A percentile compares a stretch with the other conserved stretches of the same genome.
These are phyloP conservation scores for Cyanocitta stelleri DNA, from an alignment of 2,113 vertebrate species.

Conservation along the genomic window DNA sequence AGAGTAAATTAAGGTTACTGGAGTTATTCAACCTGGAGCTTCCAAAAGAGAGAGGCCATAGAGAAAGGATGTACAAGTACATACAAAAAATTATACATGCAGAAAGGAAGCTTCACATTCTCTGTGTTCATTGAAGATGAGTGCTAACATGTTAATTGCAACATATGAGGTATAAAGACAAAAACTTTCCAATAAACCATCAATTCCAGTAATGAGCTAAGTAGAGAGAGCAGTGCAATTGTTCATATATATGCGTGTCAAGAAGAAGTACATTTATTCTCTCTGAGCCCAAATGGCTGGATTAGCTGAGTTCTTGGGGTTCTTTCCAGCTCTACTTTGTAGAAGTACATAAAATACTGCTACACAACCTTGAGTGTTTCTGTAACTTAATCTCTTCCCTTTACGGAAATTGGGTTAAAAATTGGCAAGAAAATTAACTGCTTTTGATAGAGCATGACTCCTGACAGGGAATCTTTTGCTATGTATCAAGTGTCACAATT, in stretches of 20 bases:
- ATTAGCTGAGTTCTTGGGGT: not conserved
- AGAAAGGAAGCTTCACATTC: not conserved
- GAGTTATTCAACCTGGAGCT: not conserved
- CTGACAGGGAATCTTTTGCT: not conserved
- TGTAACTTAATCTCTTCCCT: not conserved
- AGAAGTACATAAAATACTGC: not conserved
- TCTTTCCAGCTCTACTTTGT: not conserved
- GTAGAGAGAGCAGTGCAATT: not conserved
- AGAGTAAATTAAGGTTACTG: not conserved
- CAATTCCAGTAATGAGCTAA: not conserved
- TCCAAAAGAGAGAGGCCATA: not conserved
- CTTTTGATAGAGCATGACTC: not conserved
- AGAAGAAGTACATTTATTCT: not conserved
- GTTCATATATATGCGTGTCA: not conserved
- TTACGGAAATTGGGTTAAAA: not conserved
- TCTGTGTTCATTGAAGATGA: not conserved
- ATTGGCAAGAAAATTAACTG: not conserved
- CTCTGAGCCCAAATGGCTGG: not conserved
- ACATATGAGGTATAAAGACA: not conserved
- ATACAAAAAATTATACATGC: rapidly evolving
- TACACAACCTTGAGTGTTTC: not conserved
- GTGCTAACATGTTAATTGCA: not conserved
- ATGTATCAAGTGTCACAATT: not conserved
- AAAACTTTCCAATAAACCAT: not conserved
- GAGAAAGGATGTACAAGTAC: not conserved